Evolutionary conservation across 2,113 vertebrate genomes (phyloP).

Genomic region (Antechinus flavipes): DNA sequence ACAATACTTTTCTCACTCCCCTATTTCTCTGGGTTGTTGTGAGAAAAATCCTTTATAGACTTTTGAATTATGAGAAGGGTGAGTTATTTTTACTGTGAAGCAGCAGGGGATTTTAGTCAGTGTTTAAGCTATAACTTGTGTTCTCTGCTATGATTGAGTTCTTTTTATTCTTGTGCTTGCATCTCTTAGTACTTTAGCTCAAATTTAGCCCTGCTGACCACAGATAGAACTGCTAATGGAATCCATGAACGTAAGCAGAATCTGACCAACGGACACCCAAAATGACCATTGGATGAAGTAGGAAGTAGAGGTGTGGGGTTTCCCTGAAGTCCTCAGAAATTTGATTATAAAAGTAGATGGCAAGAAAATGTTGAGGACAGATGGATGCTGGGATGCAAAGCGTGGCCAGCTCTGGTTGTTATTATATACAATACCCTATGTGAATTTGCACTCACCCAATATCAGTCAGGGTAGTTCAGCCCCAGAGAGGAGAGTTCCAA

Average conservation of each 20-base stretch:
- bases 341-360: too few relatives aligned
- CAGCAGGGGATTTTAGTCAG: not conserved
- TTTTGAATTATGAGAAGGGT: not conserved
- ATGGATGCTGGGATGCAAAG: too few relatives aligned
- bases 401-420: too few relatives aligned
- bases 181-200: not conserved
- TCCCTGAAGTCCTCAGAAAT: not conserved
- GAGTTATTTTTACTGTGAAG: not conserved
- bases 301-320: not conserved
- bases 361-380: too few relatives aligned
- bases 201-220: not conserved
- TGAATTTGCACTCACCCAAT: too few relatives aligned
- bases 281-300: not conserved
- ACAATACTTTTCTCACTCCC: not conserved
- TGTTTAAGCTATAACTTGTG: not conserved
- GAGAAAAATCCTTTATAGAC: not conserved
- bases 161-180: not conserved
- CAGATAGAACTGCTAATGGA: constrained; percentile 1
- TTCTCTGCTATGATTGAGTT: constrained; percentile 18
- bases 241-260: constrained; percentile 5
- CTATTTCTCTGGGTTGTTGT: not conserved
- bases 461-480: too few relatives aligned
- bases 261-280: not conserved
- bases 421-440: too few relatives aligned
- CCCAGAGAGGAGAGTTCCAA: too few relatives aligned